Percentiles rank a stretch among this genome's conserved stretches.
Evolutionary conservation across 1,140 invertebrate genomes (phyloP).

Genomic region (Drosophila grimshawi): DNA sequence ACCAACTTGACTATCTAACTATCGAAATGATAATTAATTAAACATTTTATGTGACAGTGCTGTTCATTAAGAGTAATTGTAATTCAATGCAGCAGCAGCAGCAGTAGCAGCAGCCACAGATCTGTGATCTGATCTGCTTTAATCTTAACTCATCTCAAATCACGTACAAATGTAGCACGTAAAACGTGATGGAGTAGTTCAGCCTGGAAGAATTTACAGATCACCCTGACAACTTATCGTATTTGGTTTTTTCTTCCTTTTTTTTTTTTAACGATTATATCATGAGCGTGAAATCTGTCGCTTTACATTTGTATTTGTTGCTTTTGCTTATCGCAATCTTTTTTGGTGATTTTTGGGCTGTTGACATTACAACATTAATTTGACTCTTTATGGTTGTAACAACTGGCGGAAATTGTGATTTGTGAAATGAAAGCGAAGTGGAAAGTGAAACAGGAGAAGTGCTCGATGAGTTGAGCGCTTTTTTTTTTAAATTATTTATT

Average conservation of each 20-base stretch:
- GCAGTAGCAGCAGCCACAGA: constrained; percentile 10
- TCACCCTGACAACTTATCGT: constrained; percentile 1
- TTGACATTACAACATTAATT: constrained; percentile 75
- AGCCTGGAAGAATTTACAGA: constrained; percentile 19
- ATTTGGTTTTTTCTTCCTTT: background rate
- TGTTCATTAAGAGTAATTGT: constrained; percentile 73
- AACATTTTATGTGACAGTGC: constrained; percentile 60
- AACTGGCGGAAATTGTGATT: constrained; percentile 62
- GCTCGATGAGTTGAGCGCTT: constrained; percentile 11
- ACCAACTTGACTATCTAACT: background rate
- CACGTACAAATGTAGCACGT: constrained; percentile 3
- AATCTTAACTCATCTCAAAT: constrained; percentile 17
- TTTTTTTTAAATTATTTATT: background rate
- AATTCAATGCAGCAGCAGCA: constrained; percentile 61
- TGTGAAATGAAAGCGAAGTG: constrained; percentile 55
- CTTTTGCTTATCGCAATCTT: constrained; percentile 29
- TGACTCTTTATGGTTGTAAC: constrained; percentile 77
- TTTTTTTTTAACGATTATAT: constrained; percentile 35
- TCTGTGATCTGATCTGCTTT: background rate
- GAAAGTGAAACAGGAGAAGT: constrained; percentile 41
- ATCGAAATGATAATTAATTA: constrained; percentile 67
- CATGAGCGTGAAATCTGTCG: constrained; percentile 74
- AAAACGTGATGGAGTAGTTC: constrained; percentile 61
- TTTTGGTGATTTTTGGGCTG: constrained; percentile 11
- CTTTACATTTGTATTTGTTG: constrained; percentile 8